Base-by-base conservation (phyloP, 2,888 invertebrate genomes). In the Cheilosia urbana region DNA sequence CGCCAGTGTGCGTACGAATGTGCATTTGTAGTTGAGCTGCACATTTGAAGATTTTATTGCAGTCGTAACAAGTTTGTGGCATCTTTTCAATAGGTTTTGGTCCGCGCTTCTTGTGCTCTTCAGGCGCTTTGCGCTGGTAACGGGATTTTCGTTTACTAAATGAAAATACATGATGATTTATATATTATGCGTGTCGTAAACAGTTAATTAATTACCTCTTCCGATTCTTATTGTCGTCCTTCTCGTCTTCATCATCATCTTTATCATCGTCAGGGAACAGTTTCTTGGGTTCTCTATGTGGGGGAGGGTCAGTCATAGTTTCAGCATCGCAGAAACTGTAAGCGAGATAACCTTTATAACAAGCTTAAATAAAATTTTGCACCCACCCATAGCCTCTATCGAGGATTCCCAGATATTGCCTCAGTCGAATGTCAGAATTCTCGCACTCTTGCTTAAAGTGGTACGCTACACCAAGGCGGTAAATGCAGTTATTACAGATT, bases 371-470 rank as follows among this genome's bases (percentile, higher is more conserved):
- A 9, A 19, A 15, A 37, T 37, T 19, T 11, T 13, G 21, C 4
- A 21, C 78, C 83, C 87, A 91, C 90, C 90, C 89, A 79, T 89
- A 90, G 34, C 89, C 88, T 62, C 89, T 87, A 60, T 92, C 92
- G 4, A 90, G 89, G 21, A 94, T 88, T 11, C 94, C 94, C 77
- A 94, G 91, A 90, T 94, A 94, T 87, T 94, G 94, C 55, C 94
- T 91, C 55, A 94, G 88, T 55, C 94, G 91, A 69, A 94, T 90
- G 88, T 95, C 94, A 1, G 94, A 93, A 88, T 93, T 94, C 89
- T 94, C 94, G 89, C 94, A 94, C 24, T 94, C 94, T 87, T 94
- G 94, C 88, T 94, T 94, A 83, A 94, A 94, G 88, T 94, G 94
- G 89, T 94, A 94, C 0, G 94, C 94, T 34, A 94, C 93, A 5